Conservation (phyloP, 2,888 invertebrate genomes). For the Eristalis arbustorum region DNA sequence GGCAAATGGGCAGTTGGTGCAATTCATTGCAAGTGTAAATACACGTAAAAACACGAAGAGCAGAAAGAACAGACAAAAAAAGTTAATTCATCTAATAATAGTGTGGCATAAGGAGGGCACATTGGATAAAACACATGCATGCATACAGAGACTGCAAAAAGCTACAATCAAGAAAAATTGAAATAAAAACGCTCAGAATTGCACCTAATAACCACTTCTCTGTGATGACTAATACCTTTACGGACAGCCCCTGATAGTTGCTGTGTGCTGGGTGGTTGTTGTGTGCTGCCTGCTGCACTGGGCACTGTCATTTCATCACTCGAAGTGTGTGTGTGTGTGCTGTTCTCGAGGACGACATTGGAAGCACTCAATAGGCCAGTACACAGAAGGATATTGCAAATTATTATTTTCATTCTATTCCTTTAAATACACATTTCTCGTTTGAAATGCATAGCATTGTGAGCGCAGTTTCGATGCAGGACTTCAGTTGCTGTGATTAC, state of each 20-base stretch:
- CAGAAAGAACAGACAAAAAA: constrained; percentile 7
- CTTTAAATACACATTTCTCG: neutral
- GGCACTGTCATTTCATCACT: constrained; percentile 8
- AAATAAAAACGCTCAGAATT: constrained; percentile 14
- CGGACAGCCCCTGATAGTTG: neutral
- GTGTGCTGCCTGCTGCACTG: constrained; percentile 11
- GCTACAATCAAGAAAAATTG: neutral
- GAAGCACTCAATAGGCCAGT: constrained; percentile 6
- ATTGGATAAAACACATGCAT: constrained; percentile 62
- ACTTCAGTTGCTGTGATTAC: neutral
- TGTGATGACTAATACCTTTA: constrained; percentile 47
- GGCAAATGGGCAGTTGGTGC: constrained; percentile 21
- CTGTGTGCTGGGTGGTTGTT: constrained; percentile 11
- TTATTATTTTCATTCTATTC: constrained; percentile 5
- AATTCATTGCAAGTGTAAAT: constrained; percentile 58
- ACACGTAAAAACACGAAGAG: constrained; percentile 15
- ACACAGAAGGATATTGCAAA: constrained; percentile 16
- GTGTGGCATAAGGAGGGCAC: constrained; percentile 58
- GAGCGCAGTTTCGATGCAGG: neutral
- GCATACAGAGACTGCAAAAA: constrained; percentile 26
- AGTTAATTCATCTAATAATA: constrained; percentile 60
- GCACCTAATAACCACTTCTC: constrained; percentile 46
- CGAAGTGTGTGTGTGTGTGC: constrained; percentile 16
- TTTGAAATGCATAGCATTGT: neutral
- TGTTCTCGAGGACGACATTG: constrained; percentile 47